These are phyloP conservation scores for Drosophila ezoana DNA, from an alignment of 2,888 invertebrate species.

Conservation along the genomic window DNA sequence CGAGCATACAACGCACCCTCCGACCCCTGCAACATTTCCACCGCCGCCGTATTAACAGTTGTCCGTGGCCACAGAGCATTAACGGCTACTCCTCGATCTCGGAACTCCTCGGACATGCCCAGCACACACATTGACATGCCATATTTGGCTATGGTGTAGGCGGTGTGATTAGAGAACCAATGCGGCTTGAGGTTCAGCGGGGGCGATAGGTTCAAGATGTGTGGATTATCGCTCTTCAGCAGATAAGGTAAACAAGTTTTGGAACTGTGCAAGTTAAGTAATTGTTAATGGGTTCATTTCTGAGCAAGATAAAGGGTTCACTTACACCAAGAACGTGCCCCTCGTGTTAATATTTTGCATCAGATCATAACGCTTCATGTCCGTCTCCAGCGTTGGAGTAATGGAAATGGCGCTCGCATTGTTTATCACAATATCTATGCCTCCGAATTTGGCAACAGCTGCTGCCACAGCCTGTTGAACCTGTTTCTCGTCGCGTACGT, in stretches of 20 bases:
- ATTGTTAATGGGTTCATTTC: background rate
- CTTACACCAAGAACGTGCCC: slow-evolving; percentile 97
- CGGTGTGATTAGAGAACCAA: slow-evolving; percentile 96
- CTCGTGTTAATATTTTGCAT: slow-evolving; percentile 98
- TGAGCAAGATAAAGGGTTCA: background rate
- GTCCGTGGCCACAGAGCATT: slow-evolving; percentile 99
- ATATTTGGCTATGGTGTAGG: slow-evolving; percentile 99
- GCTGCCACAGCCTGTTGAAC: slow-evolving; percentile 88
- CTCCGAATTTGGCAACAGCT: slow-evolving; percentile 93
- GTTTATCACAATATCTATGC: slow-evolving; percentile 97
- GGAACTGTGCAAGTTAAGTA: slow-evolving; percentile 87
- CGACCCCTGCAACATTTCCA: slow-evolving; percentile 91
- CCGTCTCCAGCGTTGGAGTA: slow-evolving; percentile 92
- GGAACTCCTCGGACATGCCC: slow-evolving; percentile 99
- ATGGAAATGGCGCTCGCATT: slow-evolving; percentile 97
- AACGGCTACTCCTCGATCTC: slow-evolving; percentile 92
- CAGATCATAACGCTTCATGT: slow-evolving; percentile 98
- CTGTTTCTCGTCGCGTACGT: slow-evolving; percentile 91
- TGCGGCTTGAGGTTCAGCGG: slow-evolving; percentile 94
- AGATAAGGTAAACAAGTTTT: slow-evolving; percentile 95
- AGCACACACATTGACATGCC: slow-evolving; percentile 99
- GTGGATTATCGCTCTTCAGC: slow-evolving; percentile 94
- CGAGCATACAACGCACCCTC: slow-evolving; percentile 71
- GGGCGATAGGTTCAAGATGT: slow-evolving; percentile 97
- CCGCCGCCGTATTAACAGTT: slow-evolving; percentile 96